These are phyloP conservation scores for Cherax quadricarinatus DNA, from an alignment of 1,140 invertebrate species.

Conservation along the genomic window DNA sequence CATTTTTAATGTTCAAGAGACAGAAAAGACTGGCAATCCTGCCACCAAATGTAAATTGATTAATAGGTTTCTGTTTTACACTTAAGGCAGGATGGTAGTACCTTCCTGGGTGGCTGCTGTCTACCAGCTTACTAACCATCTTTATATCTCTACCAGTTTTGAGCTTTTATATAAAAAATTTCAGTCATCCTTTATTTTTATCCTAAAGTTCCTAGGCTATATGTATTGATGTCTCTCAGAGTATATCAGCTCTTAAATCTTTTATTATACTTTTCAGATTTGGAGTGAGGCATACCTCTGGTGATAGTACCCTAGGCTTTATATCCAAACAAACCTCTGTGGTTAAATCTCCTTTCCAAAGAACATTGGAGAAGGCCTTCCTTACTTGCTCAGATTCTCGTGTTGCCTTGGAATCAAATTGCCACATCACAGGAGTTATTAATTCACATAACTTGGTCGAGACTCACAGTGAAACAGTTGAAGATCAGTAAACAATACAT, in stretches of 20 bases:
- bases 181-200: too few species aligned
- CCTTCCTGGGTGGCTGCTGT: too few species aligned
- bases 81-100: too few species aligned
- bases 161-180: too few species aligned
- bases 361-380: conserved; percentile 37
- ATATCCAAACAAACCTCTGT: not conserved
- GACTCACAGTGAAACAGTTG: not conserved
- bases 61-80: too few species aligned
- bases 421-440: not conserved
- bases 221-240: too few species aligned
- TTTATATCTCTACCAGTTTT: too few species aligned
- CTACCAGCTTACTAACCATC: too few species aligned
- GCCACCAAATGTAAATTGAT: too few species aligned
- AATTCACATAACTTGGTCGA: not conserved
- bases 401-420: not conserved
- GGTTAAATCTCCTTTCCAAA: conserved; percentile 2
- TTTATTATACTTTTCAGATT: not conserved
- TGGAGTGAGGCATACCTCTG: not conserved
- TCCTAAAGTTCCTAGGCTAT: too few species aligned
- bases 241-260: not conserved
- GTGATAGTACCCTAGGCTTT: not conserved
- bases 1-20: too few species aligned
- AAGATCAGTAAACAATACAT: not conserved
- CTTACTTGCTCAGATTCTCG: not conserved
- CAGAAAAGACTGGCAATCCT: too few species aligned